Evolutionary conservation across 1,140 invertebrate species (phyloP), one percentile per base, ranked within the genome.

Genomic region (Aphis gossypii): DNA sequence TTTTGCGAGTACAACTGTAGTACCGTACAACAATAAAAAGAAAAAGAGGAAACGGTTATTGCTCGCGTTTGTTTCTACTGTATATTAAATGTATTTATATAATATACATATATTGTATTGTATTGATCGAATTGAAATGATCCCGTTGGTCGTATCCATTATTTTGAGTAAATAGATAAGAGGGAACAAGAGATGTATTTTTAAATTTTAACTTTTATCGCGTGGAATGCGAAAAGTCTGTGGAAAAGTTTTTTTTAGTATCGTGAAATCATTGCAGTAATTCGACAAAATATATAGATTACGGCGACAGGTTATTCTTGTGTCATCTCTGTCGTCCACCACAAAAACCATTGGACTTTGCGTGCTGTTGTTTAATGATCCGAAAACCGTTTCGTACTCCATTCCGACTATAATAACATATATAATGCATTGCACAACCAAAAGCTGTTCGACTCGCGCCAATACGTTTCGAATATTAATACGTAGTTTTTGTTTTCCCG

Each of bases 351-450:
- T 92, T 82, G 82, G 3, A 82, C 8, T 82, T 35, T 68, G n/a
- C 60, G 60, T 41, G 25, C 30, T 41, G 30, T 46, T 46, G 90
- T 92, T 92, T 82, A 92, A 92, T 92, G 90, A 92, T 92, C 90
- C 68, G 90, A 82, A 92, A 92, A 82, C 60, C 35, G 7, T 90
- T 56, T 35, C 18, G 25, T 90, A 90, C 35, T n/a, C n/a, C 41
- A 30, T 91, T 68, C 54, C 38, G 44, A 84, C 82, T 38, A 21
- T 41, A 9, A 35, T 7, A 38, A 82, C 38, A 82, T 38, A 38
- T 20, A 76, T n/a, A n/a, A 76, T 76, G 5, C 30, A 3, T 14
- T n/a, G 11, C 9, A 44, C 48, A n/a, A 89, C 48, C 35, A 44
- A 89, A 89, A 56, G 51, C 35, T 89, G 87, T 89, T 89, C 56